phyloP scores from a whole-genome alignment of 1,140 invertebrate genomes.

The Drosophila carrolli region DNA sequence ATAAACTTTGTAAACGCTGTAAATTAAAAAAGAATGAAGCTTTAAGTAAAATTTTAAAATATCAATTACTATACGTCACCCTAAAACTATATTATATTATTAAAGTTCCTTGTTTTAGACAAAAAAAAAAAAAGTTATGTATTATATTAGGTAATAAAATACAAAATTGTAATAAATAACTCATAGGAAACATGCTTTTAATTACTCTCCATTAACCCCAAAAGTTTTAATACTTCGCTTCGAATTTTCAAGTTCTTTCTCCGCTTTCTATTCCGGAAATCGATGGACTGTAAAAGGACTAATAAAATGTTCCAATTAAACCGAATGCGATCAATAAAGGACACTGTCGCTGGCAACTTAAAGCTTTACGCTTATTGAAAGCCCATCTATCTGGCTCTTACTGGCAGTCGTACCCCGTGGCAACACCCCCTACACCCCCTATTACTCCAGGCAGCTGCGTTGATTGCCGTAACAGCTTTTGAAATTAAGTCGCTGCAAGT shows the following conservation, averaged over 20 bases:
- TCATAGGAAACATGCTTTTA: neutral
- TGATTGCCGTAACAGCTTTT: constrained; percentile 81
- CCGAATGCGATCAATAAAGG: constrained; percentile 42
- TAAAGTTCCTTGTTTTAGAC: too few relatives aligned
- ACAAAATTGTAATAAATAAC: too few relatives aligned
- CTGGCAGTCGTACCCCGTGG: neutral
- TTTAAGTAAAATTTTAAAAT: too few relatives aligned
- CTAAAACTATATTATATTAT: too few relatives aligned
- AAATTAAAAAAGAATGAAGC: too few relatives aligned
- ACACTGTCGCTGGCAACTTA: constrained; percentile 32
- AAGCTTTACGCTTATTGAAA: constrained; percentile 53
- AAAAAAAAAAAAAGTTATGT: too few relatives aligned
- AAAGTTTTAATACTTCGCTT: constrained; percentile 1
- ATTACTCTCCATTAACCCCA: neutral
- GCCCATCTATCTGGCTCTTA: constrained; percentile 50
- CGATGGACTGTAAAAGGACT: constrained; percentile 41
- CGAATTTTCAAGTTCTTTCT: neutral
- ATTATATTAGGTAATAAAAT: too few relatives aligned
- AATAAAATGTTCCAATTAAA: constrained; percentile 51
- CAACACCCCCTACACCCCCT: neutral
- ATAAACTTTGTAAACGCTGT: too few relatives aligned
- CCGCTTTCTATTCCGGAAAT: neutral
- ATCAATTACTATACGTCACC: too few relatives aligned
- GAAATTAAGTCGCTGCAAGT: constrained; percentile 76
- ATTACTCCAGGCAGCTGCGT: constrained; percentile 58